phyloP scores from a whole-genome alignment of 64 coral and sea anemone genomes.

The Dendronephthya gigantea region DNA sequence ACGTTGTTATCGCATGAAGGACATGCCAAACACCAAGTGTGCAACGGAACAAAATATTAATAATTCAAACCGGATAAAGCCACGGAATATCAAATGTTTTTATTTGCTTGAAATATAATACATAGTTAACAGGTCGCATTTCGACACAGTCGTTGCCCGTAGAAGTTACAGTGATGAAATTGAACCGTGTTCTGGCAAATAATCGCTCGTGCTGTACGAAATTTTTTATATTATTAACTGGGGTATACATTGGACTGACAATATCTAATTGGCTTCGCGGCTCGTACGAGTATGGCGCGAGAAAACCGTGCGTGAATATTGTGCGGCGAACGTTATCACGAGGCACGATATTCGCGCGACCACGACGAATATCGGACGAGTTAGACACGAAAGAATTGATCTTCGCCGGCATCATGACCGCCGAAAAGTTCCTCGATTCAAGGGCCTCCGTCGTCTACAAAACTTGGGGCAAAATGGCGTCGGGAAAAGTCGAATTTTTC shows the following conservation, averaged over 20 bases:
- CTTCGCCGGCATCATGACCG: conserved; percentile 89
- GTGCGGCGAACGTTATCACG: background rate
- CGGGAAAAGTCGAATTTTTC: conserved; percentile 80
- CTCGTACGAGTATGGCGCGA: background rate
- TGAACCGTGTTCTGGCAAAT: background rate
- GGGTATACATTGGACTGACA: background rate
- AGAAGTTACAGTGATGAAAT: background rate
- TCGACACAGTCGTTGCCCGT: background rate
- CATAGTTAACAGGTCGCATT: background rate
- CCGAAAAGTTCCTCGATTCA: conserved; percentile 72
- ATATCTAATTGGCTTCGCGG: background rate
- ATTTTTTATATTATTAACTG: background rate
- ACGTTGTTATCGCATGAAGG: background rate
- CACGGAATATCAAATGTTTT: background rate
- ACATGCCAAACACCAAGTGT: background rate
- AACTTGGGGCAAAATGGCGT: conserved; percentile 67
- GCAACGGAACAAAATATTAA: background rate
- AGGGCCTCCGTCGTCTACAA: conserved; percentile 73
- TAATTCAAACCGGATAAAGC: background rate
- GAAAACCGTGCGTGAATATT: background rate
- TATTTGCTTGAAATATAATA: background rate
- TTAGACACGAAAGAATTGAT: conserved; percentile 52
- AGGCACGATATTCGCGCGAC: conserved; percentile 22
- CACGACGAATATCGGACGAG: conserved; percentile 58
- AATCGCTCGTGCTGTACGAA: background rate